Percentiles rank a stretch among this genome's conserved stretches.
These are phyloP conservation scores for Peucedramus taeniatus DNA, from an alignment of 2,113 vertebrate genomes.

Conservation along the genomic window DNA sequence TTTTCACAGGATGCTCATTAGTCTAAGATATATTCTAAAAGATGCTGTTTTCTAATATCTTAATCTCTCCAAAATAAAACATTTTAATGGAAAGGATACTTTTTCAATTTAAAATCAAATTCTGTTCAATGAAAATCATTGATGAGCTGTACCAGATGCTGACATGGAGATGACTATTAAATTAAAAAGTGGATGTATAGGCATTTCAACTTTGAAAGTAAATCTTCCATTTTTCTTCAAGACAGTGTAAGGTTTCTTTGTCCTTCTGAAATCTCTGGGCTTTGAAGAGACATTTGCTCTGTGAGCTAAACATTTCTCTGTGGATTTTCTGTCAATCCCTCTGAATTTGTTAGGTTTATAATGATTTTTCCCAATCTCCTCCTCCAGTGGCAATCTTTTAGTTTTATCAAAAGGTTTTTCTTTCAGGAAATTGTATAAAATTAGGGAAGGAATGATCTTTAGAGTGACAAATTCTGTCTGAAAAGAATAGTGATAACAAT, in stretches of 20 bases:
- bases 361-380: background rate
- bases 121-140: background rate
- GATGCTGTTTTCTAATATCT: background rate
- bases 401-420: background rate
- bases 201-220: background rate
- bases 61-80: background rate
- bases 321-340: background rate
- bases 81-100: background rate
- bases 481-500: background rate
- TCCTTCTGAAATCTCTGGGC: background rate
- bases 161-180: background rate
- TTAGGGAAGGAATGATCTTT: background rate
- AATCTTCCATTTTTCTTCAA: background rate
- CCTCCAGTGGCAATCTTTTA: background rate
- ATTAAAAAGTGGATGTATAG: background rate
- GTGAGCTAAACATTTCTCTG: background rate
- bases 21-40: background rate
- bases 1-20: background rate
- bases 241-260: background rate
- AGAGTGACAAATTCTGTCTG: background rate
- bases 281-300: background rate
- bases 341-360: background rate
- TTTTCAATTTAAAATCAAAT: background rate
- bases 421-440: background rate
- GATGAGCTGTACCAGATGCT: background rate